Percentiles rank a stretch among this genome's conserved stretches.
phyloP scores from a whole-genome alignment of 2,113 vertebrate species.

The Ictalurus furcatus region DNA sequence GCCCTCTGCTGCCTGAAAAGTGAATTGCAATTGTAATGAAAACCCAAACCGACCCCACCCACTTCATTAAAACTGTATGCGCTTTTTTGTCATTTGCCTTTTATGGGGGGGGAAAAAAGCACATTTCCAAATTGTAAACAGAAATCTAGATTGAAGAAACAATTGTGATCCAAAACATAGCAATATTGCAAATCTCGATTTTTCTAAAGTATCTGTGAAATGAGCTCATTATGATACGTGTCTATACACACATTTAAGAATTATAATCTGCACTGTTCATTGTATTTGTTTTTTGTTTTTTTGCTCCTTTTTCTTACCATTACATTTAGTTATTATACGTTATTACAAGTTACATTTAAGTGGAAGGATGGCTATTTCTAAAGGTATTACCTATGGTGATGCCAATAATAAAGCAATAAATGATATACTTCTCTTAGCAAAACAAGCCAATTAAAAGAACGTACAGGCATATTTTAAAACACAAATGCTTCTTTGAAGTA shows the following conservation, averaged over 20 bases:
- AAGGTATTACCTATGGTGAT: neutral
- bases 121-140: neutral
- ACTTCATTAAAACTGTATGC: neutral
- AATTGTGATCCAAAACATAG: no score
- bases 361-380: neutral
- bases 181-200: neutral
- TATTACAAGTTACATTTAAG: neutral
- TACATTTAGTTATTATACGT: neutral
- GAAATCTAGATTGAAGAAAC: neutral
- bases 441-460: neutral
- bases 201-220: neutral
- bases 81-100: neutral
- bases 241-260: neutral
- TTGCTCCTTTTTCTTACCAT: neutral
- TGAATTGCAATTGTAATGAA: neutral
- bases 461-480: neutral
- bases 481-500: neutral
- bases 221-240: neutral
- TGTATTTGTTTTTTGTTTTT: neutral
- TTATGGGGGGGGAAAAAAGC: neutral
- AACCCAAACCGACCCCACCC: neutral
- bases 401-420: neutral
- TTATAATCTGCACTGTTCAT: neutral
- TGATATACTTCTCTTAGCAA: neutral
- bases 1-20: slow-evolving; percentile 2